Evolutionary conservation across 2,113 vertebrate genomes (phyloP).

Genomic region (Lontra canadensis): DNA sequence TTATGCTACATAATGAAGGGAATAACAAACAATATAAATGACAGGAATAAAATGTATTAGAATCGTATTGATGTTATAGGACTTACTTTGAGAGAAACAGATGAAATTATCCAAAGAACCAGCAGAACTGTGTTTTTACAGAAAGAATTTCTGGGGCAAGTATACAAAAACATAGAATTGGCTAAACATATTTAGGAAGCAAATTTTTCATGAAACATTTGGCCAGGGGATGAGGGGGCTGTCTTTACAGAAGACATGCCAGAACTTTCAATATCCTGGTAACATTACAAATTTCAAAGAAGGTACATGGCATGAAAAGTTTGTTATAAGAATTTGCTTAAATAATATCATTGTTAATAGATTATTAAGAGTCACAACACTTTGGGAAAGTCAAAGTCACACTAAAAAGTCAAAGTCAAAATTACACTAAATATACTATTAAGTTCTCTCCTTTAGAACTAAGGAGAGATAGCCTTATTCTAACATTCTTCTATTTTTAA

Average conservation of each 20-base stretch:
- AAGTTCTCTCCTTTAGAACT: conserved; percentile 39
- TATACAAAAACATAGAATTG: not conserved
- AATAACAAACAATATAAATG: not conserved
- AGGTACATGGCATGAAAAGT: not conserved
- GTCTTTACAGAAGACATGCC: not conserved
- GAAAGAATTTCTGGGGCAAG: conserved; percentile 1
- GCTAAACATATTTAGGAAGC: not conserved
- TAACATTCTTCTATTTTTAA: conserved; percentile 71
- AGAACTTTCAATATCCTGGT: not conserved
- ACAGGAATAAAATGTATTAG: not conserved
- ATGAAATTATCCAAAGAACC: not conserved
- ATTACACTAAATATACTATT: not conserved
- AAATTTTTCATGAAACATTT: not conserved
- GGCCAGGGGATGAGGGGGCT: not conserved
- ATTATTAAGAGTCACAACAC: not conserved
- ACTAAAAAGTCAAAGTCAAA: conserved; percentile 39
- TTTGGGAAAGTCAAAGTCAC: conserved; percentile 23
- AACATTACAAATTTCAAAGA: not conserved
- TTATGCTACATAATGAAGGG: not conserved
- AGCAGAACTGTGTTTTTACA: not conserved
- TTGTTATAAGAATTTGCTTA: not conserved
- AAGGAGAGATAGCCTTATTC: conserved; percentile 26
- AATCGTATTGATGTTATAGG: not conserved
- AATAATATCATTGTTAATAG: not conserved
- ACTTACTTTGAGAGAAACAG: not conserved